Evolutionary conservation across 2,797 vertebrate species (phyloP), one percentile per base, ranked within the genome.

Genomic region (Cossypha heuglini): DNA sequence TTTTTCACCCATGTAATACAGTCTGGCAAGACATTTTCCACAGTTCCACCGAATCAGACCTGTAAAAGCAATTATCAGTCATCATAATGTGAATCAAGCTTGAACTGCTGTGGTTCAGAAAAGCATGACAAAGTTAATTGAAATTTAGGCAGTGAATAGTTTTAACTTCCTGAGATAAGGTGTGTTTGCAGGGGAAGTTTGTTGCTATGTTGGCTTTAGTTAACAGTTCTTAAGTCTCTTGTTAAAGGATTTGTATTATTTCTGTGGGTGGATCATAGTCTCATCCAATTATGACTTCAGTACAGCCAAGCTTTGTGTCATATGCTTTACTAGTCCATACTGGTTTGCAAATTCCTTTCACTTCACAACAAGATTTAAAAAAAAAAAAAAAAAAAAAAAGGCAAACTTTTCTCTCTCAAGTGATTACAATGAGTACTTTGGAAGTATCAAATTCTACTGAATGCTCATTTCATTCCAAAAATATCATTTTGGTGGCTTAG

Each of bases 221-320:
- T 97, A 96, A 90, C 89, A 95, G 91, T 97, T 96, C 91, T 92
- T 94, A 96, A 97, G 75, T 94, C 91, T 97, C 94, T 94, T 94
- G 96, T 97, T 97, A 96, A 96, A 97, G 87, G 87, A 94, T 97
- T 95, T 96, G 93, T 96, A 95, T 95, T 96, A 94, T 96, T 97
- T 97, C 93, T 95, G 84, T 96, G 94, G 97, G 94, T 96, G 91
- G 94, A 97, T 97, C 97, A 96, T 74, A 96, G 83, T 79, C 94
- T 94, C 80, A 88, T 95, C 95, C 96, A 96, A 97, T 97, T 97
- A 97, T 84, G 91, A 96, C 95, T 97, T 97, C 86, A 96, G 93
- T 86, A 96, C 85, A 96, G 86, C 90, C 96, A 96, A 96, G 67
- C 69, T 97, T 89, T 93, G 95, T 96, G 92, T 96, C 95, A 94